Evolutionary conservation across 2,113 vertebrate genomes (phyloP).

Genomic region (Pelodiscus sinensis): DNA sequence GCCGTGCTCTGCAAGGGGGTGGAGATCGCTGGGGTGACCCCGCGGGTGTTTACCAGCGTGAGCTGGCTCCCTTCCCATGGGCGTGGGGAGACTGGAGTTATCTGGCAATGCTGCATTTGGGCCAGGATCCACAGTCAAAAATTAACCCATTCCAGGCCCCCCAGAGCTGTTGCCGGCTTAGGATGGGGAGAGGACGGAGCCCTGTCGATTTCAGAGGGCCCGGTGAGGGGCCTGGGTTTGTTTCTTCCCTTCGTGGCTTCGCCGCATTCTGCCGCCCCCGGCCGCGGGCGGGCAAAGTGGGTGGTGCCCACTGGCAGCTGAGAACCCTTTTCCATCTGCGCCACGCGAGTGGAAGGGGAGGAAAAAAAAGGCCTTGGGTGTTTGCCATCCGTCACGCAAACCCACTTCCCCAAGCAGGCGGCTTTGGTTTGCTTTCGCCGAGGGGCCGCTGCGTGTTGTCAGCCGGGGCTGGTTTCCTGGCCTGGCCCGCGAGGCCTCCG

Average conservation of each 20-base stretch:
- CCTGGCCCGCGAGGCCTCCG: no score
- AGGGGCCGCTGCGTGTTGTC: no score
- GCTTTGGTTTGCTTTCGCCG: no score
- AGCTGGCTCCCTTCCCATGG: neutral
- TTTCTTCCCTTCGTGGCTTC: neutral
- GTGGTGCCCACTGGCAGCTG: neutral
- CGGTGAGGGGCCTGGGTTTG: no score
- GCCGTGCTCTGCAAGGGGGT: neutral
- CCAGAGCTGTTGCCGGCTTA: neutral
- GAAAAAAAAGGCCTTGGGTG: neutral
- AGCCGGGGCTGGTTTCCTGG: no score
- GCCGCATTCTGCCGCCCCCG: neutral
- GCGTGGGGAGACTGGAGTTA: accelerated
- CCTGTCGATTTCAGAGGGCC: neutral
- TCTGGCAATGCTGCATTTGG: accelerated
- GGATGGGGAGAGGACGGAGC: neutral
- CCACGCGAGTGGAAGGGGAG: neutral
- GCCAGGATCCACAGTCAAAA: neutral
- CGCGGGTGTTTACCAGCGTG: accelerated
- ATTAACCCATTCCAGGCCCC: neutral
- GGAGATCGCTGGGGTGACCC: neutral
- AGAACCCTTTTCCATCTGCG: neutral
- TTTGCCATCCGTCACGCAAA: neutral
- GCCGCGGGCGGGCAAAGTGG: neutral
- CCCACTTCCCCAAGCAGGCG: neutral